phyloP scores from a whole-genome alignment of 2,888 invertebrate species.

The Agrilus cyanescens region DNA sequence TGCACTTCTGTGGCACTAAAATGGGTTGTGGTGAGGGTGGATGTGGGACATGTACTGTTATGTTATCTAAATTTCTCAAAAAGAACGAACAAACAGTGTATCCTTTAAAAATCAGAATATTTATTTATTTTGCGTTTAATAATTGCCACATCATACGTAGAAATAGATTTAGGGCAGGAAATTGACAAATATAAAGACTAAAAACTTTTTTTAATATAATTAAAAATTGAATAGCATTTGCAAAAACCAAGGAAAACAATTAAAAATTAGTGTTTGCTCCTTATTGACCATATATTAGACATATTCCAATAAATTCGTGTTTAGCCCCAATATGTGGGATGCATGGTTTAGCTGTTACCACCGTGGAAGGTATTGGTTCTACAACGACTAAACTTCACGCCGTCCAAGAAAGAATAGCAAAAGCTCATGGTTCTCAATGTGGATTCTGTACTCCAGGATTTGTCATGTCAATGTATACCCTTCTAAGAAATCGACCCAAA shows the following conservation, averaged over 20 bases:
- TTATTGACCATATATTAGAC: conserved; percentile 44
- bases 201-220: too few species aligned
- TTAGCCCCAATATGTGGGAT: conserved; percentile 75
- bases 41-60: conserved; percentile 91
- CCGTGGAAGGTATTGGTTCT: conserved; percentile 87
- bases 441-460: conserved; percentile 80
- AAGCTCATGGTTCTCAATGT: conserved; percentile 88
- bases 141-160: too few species aligned
- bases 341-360: conserved; percentile 82
- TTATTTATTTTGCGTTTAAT: conserved; percentile 1
- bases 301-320: conserved; percentile 81
- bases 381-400: conserved; percentile 68
- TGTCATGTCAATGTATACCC: conserved; percentile 92
- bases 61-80: conserved; percentile 66
- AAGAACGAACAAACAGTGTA: conserved; percentile 41
- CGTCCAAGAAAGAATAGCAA: conserved; percentile 77
- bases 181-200: too few species aligned
- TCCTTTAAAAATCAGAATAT: conserved; percentile 28
- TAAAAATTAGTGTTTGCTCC: too few species aligned
- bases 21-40: conserved; percentile 90
- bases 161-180: too few species aligned
- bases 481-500: conserved; percentile 59
- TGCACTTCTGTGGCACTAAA: conserved; percentile 79
- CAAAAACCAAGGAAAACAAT: too few species aligned
- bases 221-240: too few species aligned